Evolutionary conservation across 2,797 vertebrate species (phyloP).

Genomic region (Phataginus tricuspis): DNA sequence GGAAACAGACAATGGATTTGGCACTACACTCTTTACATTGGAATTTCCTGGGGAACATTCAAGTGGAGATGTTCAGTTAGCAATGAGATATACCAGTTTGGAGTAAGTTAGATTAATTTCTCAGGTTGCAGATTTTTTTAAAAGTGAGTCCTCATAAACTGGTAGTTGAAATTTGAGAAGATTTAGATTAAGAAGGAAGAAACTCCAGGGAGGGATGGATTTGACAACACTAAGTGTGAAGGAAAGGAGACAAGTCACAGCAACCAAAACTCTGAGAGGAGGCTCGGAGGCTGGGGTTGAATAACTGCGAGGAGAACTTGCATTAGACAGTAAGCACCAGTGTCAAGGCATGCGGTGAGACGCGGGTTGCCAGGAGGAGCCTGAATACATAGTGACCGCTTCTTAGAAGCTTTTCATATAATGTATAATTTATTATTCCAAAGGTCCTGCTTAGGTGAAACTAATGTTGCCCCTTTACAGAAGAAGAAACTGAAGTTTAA

Average conservation of each 20-base stretch:
- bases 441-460: background rate
- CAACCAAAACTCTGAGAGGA: background rate
- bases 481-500: background rate
- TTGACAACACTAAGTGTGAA: background rate
- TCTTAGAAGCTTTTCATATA: background rate
- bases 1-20: background rate
- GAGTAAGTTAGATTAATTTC: background rate
- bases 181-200: background rate
- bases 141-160: background rate
- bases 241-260: background rate
- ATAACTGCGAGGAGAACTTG: background rate
- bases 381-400: too few species aligned
- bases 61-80: background rate
- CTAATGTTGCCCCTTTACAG: background rate
- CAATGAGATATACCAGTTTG: background rate
- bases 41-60: background rate
- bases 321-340: background rate
- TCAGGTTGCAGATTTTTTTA: background rate
- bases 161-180: background rate
- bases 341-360: background rate
- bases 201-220: background rate
- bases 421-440: background rate
- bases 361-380: rapidly evolving
- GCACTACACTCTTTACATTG: background rate
- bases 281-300: background rate